Evolutionary conservation across 2,797 vertebrate species (phyloP).

Genomic region (Enteromius thamalakanensis): DNA sequence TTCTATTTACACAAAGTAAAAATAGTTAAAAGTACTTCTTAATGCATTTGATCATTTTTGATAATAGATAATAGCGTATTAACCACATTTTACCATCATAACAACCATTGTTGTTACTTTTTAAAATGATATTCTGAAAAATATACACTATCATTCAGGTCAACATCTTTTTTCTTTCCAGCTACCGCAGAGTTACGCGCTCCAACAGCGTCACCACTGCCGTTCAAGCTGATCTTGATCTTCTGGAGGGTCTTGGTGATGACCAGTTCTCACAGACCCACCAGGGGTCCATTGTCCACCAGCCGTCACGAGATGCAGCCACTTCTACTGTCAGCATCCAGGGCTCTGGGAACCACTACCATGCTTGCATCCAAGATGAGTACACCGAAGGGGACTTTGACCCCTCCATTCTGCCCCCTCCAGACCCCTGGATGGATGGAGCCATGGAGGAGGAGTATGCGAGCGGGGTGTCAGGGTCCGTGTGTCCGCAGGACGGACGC

Average conservation of each 20-base stretch:
- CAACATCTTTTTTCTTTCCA: conserved; percentile 59
- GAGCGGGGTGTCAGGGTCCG: conserved; percentile 74
- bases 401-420: conserved; percentile 92
- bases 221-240: conserved; percentile 90
- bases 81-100: neutral
- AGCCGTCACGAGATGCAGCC: conserved; percentile 86
- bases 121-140: neutral
- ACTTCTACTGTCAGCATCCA: conserved; percentile 94
- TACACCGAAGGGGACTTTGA: conserved; percentile 87
- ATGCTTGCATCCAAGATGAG: conserved; percentile 89
- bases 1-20: neutral
- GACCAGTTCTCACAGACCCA: conserved; percentile 69
- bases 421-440: conserved; percentile 92
- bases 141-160: neutral
- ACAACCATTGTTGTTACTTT: neutral
- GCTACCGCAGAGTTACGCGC: conserved; percentile 90
- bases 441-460: conserved; percentile 59
- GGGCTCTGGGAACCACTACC: conserved; percentile 94
- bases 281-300: conserved; percentile 80
- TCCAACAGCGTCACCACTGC: conserved; percentile 94
- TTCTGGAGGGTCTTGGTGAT: conserved; percentile 70
- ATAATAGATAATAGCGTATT: neutral
- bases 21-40: neutral
- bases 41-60: neutral
- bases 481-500: conserved; percentile 90